Base-by-base conservation (phyloP, 2,797 vertebrate species). In the Cyprinella venusta region DNA sequence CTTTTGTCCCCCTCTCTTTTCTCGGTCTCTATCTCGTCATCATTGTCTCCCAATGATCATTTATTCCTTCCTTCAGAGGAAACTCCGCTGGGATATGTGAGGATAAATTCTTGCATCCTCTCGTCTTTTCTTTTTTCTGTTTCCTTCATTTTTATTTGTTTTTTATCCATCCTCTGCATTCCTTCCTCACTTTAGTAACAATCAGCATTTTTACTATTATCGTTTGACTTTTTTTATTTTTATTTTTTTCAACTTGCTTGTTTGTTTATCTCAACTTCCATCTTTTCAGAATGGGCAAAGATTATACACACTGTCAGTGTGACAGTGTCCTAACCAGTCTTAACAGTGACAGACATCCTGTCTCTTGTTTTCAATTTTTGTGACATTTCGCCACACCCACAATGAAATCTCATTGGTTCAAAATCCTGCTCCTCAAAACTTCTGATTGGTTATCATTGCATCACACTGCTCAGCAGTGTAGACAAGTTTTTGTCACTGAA, bases 41-140 rank as follows among this genome's bases (percentile, higher is more conserved):
- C 89, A 75, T 86, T 85, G 87, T 89, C 77, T 88, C 77, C 83
- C 83, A 89, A 86, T 90, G 90, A 91, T 90, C 85, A 82, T 89
- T 75, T 90, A 85, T 92, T 90, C 65, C 83, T 91, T 90, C 89
- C 92, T 92, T 59, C 94, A 96, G 95, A 95, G 94, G 94, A 95
- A 95, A 90, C 95, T 95, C 74, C 94, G 94, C 92, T 95, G 95
- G 94, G 93, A 96, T 92, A 95, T 96, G 95, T 96, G 94, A 96
- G 95, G 88, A 93, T 89, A 87, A 36, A 85, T 82, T 88, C 76
- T 84, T 93, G 90, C 91, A 90, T 90, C 90, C 88, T 77, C 81
- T 83, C 86, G 54, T 19, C 64, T 26, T 48, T 36, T 68, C n/a
- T 56, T 42, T 80, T 59, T 85, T 80, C 45, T 21, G 8, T 84